Evolutionary conservation across 1,140 invertebrate species (phyloP).

Genomic region (Cyrtorhinus lividipennis): DNA sequence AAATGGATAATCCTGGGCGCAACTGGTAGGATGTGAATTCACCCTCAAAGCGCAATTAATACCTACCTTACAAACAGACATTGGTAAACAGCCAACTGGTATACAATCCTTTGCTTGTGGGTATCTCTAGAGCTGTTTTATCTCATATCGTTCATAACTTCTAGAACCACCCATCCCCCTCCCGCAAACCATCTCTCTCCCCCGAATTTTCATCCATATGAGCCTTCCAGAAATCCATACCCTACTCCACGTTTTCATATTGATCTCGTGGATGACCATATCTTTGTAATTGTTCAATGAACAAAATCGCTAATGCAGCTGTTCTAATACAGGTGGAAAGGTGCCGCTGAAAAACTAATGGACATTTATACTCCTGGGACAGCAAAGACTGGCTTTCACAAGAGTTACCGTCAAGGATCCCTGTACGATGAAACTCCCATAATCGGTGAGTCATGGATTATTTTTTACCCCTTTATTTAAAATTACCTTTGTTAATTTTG

Average conservation of each 20-base stretch:
- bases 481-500: no score
- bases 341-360: slow-evolving; percentile 43
- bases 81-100: background rate
- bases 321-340: slow-evolving; percentile 44
- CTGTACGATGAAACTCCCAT: slow-evolving; percentile 45
- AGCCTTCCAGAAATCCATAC: no score
- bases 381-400: slow-evolving; percentile 33
- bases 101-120: no score
- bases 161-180: no score
- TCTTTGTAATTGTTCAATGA: no score
- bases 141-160: no score
- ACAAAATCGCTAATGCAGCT: no score
- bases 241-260: no score
- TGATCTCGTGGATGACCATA: no score
- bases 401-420: slow-evolving; percentile 37
- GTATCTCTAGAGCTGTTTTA: no score
- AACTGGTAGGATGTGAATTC: background rate
- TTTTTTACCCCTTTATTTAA: background rate
- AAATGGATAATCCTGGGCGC: background rate
- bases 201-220: no score
- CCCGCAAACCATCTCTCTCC: no score
- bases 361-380: slow-evolving; percentile 39
- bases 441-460: slow-evolving; percentile 33
- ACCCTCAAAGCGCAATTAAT: background rate
- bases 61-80: background rate